These are phyloP conservation scores for Camelus bactrianus DNA, from an alignment of 2,113 vertebrate species.

Conservation along the genomic window DNA sequence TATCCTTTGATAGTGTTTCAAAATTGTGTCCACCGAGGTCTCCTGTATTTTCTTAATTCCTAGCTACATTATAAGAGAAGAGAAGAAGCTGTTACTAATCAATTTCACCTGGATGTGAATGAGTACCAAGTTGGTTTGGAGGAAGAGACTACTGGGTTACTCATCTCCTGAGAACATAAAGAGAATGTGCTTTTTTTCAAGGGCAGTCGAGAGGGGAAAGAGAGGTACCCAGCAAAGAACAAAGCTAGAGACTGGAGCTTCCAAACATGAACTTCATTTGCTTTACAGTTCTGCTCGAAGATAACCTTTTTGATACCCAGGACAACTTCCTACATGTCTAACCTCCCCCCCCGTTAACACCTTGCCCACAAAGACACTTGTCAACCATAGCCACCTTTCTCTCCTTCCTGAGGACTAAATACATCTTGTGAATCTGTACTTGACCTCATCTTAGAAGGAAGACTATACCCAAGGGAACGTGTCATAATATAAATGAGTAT, in stretches of 20 bases:
- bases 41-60: neutral
- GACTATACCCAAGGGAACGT: neutral
- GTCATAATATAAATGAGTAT: neutral
- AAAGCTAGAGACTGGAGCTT: neutral
- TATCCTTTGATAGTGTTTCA: neutral
- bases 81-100: neutral
- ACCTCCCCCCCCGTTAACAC: neutral
- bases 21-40: neutral
- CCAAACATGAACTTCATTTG: neutral
- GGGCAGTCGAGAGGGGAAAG: neutral
- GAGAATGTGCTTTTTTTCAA: neutral
- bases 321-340: neutral
- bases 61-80: neutral
- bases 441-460: neutral
- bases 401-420: conserved; percentile 34
- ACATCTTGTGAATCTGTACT: neutral
- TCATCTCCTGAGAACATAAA: neutral
- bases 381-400: conserved; percentile 21
- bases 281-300: neutral
- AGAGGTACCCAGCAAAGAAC: neutral
- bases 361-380: conserved; percentile 35
- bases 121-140: neutral
- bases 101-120: neutral
- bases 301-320: neutral
- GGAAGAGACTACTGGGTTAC: neutral